Conservation (phyloP, 2,888 invertebrate genomes). For the Dolichomitus sp. region DNA sequence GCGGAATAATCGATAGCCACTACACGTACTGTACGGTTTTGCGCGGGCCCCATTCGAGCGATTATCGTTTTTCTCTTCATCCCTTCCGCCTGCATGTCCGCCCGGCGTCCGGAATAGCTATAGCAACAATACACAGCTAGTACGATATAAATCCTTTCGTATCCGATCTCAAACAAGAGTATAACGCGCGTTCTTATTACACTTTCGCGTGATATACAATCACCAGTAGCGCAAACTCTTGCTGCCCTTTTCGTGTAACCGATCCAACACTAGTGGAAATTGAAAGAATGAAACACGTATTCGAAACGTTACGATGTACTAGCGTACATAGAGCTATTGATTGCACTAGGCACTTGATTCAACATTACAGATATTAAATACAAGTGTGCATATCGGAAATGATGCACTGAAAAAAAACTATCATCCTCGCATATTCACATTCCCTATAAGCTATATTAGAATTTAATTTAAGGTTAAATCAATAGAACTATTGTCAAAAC, state of each 20-base stretch:
- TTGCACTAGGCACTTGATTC: conserved; percentile 20
- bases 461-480: too few relatives aligned
- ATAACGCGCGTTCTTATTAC: conserved; percentile 57
- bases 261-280: conserved; percentile 45
- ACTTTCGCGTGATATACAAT: conserved; percentile 56
- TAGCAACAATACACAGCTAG: conserved; percentile 3
- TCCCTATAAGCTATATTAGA: too few relatives aligned
- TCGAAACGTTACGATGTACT: conserved; percentile 39
- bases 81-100: background rate
- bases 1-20: conserved; percentile 32
- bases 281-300: conserved; percentile 63
- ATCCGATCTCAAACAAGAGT: conserved; percentile 54
- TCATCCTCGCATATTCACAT: too few relatives aligned
- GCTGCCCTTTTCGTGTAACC: conserved; percentile 5
- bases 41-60: conserved; percentile 22
- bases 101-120: background rate
- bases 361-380: conserved; percentile 1
- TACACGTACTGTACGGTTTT: conserved; percentile 9
- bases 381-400: conserved; percentile 6
- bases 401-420: too few relatives aligned
- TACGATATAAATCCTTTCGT: conserved; percentile 49
- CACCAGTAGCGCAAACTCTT: background rate
- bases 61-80: conserved; percentile 52
- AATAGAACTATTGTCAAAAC: too few relatives aligned
- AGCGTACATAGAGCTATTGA: conserved; percentile 31